These are phyloP conservation scores for Eledona agricola DNA, from an alignment of 2,888 invertebrate genomes.

Conservation along the genomic window DNA sequence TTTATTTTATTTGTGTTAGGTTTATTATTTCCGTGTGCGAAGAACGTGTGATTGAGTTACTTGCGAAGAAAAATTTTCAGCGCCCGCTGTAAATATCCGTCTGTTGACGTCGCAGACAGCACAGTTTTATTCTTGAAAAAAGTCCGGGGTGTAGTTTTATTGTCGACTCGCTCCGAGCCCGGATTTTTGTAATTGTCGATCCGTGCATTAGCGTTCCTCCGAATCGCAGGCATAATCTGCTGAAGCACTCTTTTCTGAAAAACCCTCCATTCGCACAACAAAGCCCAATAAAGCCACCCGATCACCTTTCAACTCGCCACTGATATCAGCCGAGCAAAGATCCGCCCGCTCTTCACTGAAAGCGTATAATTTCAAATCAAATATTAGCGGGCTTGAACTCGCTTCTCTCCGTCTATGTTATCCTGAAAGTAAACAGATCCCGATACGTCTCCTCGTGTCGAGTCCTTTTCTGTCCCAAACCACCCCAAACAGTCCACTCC, in stretches of 20 bases:
- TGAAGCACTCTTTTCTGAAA: conserved; percentile 25
- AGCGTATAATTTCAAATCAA: conserved; percentile 43
- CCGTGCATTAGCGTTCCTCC: conserved; percentile 25
- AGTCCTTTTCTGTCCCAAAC: conserved; percentile 11
- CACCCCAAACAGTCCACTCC: conserved; percentile 22
- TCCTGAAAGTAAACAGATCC: conserved; percentile 37
- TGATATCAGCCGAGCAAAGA: conserved; percentile 14
- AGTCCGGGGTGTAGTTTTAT: conserved; percentile 20
- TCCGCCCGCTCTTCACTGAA: conserved; percentile 25
- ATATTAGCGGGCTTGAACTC: conserved; percentile 35
- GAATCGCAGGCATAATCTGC: conserved; percentile 21
- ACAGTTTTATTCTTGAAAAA: too few species aligned
- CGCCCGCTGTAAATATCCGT: too few species aligned
- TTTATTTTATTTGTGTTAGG: too few species aligned
- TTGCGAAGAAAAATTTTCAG: too few species aligned
- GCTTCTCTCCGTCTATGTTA: conserved; percentile 31
- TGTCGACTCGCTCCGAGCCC: conserved; percentile 9
- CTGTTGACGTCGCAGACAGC: too few species aligned
- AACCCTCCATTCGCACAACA: conserved; percentile 20
- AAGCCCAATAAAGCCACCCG: conserved; percentile 30
- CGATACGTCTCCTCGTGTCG: conserved; percentile 23
- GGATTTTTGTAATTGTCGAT: conserved; percentile 27
- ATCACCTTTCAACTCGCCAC: conserved; percentile 34
- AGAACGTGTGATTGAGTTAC: too few species aligned
- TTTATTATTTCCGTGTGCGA: too few species aligned